Evolutionary conservation across 2,888 invertebrate genomes (phyloP).

Genomic region (Shargacucullia verbasci): DNA sequence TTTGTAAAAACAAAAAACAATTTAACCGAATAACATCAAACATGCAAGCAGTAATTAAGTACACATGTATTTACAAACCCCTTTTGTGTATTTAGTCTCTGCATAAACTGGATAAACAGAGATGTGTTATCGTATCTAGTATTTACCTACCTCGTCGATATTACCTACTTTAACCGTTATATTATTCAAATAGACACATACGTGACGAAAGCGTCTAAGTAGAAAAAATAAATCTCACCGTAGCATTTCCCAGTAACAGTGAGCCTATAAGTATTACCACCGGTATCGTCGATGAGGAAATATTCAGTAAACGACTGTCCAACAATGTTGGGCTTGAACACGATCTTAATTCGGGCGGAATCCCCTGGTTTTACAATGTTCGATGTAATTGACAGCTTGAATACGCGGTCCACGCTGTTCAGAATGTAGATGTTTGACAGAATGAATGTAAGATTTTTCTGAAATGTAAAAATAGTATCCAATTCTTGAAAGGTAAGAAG

Average conservation of each 20-base stretch:
- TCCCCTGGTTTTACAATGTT: conserved; percentile 69
- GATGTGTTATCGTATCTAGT: too few relatives aligned
- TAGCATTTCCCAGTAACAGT: conserved; percentile 79
- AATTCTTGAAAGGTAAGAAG: too few relatives aligned
- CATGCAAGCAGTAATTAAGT: too few relatives aligned
- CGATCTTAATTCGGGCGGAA: conserved; percentile 67
- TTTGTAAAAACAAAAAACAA: too few relatives aligned
- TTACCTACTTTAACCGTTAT: too few relatives aligned
- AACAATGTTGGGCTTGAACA: conserved; percentile 75
- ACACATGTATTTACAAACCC: too few relatives aligned
- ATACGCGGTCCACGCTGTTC: conserved; percentile 80
- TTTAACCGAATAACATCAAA: too few relatives aligned
- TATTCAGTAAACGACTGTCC: conserved; percentile 83
- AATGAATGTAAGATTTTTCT: conserved; percentile 73
- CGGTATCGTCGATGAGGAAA: conserved; percentile 77
- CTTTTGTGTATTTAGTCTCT: too few relatives aligned
- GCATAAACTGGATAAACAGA: too few relatives aligned
- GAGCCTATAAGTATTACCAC: conserved; percentile 72
- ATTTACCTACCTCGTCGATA: too few relatives aligned
- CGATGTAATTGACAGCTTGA: conserved; percentile 72
- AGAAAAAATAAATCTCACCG: conserved; percentile 64
- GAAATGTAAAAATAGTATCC: conserved; percentile 46
- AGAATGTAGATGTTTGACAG: conserved; percentile 75
- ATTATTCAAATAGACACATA: too few relatives aligned
- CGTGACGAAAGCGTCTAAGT: neutral